These are phyloP conservation scores for Rhagonycha lutea DNA, from an alignment of 2,888 invertebrate species.

Conservation along the genomic window DNA sequence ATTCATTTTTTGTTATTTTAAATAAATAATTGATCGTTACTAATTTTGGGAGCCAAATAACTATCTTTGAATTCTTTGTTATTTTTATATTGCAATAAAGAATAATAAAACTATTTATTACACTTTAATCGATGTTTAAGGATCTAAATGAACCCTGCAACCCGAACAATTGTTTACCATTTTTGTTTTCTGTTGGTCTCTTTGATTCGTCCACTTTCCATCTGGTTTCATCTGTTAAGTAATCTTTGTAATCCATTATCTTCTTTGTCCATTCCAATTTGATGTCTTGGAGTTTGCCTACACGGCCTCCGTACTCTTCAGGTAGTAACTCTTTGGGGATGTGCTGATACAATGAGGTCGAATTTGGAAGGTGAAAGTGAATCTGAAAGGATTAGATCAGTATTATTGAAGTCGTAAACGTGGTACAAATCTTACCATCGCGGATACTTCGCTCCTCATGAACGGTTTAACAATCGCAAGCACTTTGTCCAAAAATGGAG, in stretches of 20 bases:
- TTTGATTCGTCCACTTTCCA: conserved; percentile 65
- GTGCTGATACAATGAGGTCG: conserved; percentile 65
- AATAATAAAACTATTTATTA: background rate
- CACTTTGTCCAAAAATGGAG: conserved; percentile 67
- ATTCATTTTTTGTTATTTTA: background rate
- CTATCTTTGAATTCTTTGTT: background rate
- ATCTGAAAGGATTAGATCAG: conserved; percentile 58
- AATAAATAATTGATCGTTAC: background rate
- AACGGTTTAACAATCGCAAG: conserved; percentile 67
- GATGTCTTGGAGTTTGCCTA: conserved; percentile 63
- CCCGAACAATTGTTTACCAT: conserved; percentile 45
- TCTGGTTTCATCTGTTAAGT: conserved; percentile 57
- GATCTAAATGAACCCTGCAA: conserved; percentile 64
- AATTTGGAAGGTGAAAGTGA: conserved; percentile 71
- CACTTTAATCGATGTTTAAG: conserved; percentile 60
- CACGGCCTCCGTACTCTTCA: conserved; percentile 70
- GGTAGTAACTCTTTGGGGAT: conserved; percentile 69
- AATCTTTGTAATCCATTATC: conserved; percentile 64
- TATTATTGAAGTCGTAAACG: background rate
- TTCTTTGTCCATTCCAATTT: conserved; percentile 66
- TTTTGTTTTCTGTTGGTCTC: conserved; percentile 53
- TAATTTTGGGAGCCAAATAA: background rate
- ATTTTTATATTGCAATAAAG: background rate
- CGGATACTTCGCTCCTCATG: conserved; percentile 67
- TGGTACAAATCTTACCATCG: conserved; percentile 59